Percentiles rank a stretch among this genome's conserved stretches.
phyloP scores from a whole-genome alignment of 53 echinoderm and acorn worm genomes.

The Crossaster papposus region DNA sequence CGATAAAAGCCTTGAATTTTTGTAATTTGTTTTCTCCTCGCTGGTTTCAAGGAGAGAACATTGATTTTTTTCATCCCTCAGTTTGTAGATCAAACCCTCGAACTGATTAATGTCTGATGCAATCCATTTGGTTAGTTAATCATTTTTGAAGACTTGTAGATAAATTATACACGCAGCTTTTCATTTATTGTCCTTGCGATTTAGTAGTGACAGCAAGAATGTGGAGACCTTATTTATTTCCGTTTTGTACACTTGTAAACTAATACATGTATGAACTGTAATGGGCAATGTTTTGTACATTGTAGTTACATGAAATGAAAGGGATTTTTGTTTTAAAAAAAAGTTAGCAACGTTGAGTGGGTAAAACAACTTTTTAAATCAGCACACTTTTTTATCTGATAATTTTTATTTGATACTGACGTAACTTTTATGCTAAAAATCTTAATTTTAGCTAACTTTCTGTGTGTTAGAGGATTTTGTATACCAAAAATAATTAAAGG shows the following conservation, averaged over 20 bases:
- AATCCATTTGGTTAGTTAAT: background rate
- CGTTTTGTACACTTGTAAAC: background rate
- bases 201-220: background rate
- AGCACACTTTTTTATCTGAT: background rate
- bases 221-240: background rate
- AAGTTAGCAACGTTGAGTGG: background rate
- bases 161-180: background rate
- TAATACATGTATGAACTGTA: background rate
- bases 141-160: background rate
- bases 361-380: background rate
- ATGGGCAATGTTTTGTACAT: background rate
- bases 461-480: no score
- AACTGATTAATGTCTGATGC: background rate
- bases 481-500: no score
- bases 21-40: conserved; percentile 27
- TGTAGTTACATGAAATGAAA: background rate
- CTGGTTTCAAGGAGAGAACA: conserved; percentile 48
- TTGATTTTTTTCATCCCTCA: background rate
- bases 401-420: background rate
- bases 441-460: no score
- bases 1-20: background rate
- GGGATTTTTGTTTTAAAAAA: background rate
- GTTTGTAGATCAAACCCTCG: background rate
- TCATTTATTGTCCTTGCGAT: background rate
- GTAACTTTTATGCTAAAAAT: no score